Evolutionary conservation across 2,797 vertebrate species (phyloP), one percentile per base, ranked within the genome.

Genomic region (Sebastes cheni): DNA sequence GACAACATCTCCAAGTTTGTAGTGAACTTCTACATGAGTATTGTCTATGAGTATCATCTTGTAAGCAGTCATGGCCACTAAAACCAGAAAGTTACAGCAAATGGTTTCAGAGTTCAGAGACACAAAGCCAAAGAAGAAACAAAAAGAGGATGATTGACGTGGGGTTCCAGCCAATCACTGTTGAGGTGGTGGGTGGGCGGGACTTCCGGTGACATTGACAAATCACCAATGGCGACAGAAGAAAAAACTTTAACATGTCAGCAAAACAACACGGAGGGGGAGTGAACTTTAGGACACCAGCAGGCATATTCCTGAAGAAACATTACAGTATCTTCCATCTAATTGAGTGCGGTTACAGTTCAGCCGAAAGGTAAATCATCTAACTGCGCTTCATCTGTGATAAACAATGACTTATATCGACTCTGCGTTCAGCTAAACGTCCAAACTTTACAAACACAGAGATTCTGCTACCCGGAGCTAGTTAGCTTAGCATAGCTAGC

Each of bases 271-370:
- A 86, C 32, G 9, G 71, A 94, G 91, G 91, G 92, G 95, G 95
- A 93, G 92, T 93, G 93, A 93, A 92, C 90, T 91, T 94, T 77
- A 81, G 84, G 90, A 93, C 86, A 39, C 12, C 13, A 88, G 90
- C 91, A 91, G 93, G 93, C 94, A 93, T 93, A 93, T 94, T 93
- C 90, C 36, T 91, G 83, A 90, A 90, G 90, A 86, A 88, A 93
- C 83, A 90, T 92, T 93, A 75, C 84, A 91, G 81, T 83, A 87
- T 81, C 81, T 80, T 81, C 30, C 64, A 64, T 29, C 67, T 50
- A 71, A 81, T 67, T 84, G 82, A 77, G 79, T 72, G 79, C 84
- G 20, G 76, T 88, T 81, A 76, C 72, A 74, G 36, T 66, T 71
- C 83, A 72, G 50, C 82, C 54, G 42, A 79, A 90, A 95, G 94